A percentile compares a stretch with the other conserved stretches of the same genome.
phyloP scores from a whole-genome alignment of 2,113 vertebrate genomes.

The Lanius collurio region DNA sequence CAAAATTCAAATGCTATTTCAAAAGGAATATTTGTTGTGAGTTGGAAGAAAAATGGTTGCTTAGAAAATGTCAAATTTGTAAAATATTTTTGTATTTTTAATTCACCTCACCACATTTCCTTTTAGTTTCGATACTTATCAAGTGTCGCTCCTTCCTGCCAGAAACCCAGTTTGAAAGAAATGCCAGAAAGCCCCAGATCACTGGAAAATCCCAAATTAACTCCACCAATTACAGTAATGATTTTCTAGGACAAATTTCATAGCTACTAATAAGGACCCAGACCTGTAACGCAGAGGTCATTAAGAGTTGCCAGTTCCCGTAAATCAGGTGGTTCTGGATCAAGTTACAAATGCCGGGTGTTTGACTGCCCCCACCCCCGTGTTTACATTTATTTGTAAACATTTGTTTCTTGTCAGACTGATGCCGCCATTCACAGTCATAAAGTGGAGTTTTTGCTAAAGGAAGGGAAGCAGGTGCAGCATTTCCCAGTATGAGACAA shows the following conservation, averaged over 20 bases:
- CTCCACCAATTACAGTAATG: not conserved
- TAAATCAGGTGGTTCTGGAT: not conserved
- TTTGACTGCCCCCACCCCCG: not conserved
- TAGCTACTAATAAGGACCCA: not conserved
- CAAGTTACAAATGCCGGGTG: not conserved
- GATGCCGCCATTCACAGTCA: not conserved
- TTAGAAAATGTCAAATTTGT: not conserved
- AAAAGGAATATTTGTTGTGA: not conserved
- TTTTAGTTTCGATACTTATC: not conserved
- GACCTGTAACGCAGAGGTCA: not conserved
- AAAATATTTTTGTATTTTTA: not conserved
- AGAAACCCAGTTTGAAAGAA: not conserved
- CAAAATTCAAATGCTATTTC: not conserved
- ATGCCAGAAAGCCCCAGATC: not conserved
- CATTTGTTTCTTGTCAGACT: not conserved
- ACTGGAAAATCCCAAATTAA: not conserved
- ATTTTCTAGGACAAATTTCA: not conserved
- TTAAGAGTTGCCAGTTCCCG: not conserved
- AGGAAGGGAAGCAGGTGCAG: not conserved
- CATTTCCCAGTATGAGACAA: not conserved
- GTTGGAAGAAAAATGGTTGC: not conserved
- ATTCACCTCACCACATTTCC: not conserved
- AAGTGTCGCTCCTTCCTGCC: not conserved
- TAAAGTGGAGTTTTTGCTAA: not conserved
- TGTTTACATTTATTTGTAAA: not conserved